Conservation (phyloP, 2,797 vertebrate species). For the Anomalospiza imberbis region DNA sequence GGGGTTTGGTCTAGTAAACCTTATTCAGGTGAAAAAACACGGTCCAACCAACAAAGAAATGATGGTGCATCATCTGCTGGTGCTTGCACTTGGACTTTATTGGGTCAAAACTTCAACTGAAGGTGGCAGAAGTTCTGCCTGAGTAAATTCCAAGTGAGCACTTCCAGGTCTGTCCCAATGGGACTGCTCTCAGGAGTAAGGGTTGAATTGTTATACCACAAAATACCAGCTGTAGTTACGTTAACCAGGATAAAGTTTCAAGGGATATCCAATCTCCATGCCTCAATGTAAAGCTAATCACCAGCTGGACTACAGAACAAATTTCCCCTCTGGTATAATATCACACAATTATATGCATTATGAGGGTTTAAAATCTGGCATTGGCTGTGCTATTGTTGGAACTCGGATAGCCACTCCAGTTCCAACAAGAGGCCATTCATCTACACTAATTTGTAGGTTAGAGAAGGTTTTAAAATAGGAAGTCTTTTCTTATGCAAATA, state of each 20-base stretch:
- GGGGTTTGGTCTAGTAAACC: background rate
- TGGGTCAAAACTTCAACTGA: background rate
- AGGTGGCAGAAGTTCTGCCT: background rate
- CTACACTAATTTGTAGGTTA: constrained; percentile 56
- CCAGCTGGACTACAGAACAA: constrained; percentile 63
- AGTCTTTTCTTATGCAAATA: constrained; percentile 61
- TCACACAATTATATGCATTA: constrained; percentile 64
- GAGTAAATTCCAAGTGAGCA: background rate
- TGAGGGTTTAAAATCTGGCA: constrained; percentile 66
- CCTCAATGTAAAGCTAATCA: constrained; percentile 63
- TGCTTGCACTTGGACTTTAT: background rate
- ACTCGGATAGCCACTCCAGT: constrained; percentile 33
- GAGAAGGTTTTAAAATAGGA: constrained; percentile 55
- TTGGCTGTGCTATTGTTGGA: constrained; percentile 67
- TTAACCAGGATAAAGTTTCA: constrained; percentile 63
- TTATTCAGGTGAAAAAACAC: background rate
- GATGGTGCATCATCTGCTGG: background rate
- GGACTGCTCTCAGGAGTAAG: constrained; percentile 31
- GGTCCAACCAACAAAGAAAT: background rate
- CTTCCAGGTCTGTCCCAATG: constrained; percentile 48
- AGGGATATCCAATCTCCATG: constrained; percentile 58
- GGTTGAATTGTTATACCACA: constrained; percentile 53
- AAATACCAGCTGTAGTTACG: constrained; percentile 65
- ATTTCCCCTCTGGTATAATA: constrained; percentile 68
- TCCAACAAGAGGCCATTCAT: constrained; percentile 61